Conservation (phyloP, 2,113 vertebrate genomes). For the Climacteris rufus region DNA sequence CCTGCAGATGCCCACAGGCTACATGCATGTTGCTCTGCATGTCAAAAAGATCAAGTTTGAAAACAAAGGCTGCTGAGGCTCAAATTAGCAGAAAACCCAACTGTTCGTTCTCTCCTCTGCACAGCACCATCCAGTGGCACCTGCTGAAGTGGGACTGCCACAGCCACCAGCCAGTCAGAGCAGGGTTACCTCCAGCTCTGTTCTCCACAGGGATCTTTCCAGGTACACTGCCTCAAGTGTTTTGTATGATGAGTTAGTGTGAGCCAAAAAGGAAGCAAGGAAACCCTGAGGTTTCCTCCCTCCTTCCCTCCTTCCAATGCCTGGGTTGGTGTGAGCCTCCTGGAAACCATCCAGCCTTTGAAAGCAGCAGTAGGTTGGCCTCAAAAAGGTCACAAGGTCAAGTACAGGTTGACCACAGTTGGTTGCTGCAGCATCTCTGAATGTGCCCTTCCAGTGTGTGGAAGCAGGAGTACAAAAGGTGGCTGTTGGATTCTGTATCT, state of each 20-base stretch:
- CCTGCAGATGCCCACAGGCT: accelerated
- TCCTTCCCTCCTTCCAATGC: background rate
- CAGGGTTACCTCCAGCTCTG: background rate
- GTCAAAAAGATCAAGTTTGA: background rate
- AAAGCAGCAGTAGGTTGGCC: background rate
- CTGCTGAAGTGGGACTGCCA: background rate
- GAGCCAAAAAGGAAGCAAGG: background rate
- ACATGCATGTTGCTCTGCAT: accelerated
- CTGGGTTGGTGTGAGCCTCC: background rate
- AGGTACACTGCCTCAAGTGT: background rate
- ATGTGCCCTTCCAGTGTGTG: background rate
- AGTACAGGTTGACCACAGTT: background rate
- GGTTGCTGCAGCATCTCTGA: background rate
- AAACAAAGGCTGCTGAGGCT: background rate
- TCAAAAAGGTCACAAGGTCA: background rate
- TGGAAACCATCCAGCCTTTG: background rate
- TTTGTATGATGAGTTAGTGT: background rate
- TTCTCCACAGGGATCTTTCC: background rate
- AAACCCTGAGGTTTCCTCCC: background rate
- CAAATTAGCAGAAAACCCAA: background rate
- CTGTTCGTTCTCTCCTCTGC: accelerated
- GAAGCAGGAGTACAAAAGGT: background rate
- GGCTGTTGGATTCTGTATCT: background rate
- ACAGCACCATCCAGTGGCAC: background rate
- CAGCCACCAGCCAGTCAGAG: accelerated